phyloP scores from a whole-genome alignment of 2,797 vertebrate species.

The Oreochromis grahami region DNA sequence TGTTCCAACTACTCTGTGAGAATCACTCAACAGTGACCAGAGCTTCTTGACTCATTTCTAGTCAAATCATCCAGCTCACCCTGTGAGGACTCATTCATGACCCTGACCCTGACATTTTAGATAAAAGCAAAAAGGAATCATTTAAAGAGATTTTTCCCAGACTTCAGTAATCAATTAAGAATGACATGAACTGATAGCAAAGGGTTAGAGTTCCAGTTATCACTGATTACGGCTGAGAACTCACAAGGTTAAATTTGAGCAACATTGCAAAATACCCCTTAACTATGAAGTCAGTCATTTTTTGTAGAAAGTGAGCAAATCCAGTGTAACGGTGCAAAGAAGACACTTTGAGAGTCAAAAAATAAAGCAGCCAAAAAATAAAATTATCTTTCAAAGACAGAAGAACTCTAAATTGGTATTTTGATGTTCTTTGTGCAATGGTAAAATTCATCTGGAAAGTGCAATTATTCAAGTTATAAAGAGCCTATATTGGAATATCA shows the following conservation, averaged over 20 bases:
- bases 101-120: background rate
- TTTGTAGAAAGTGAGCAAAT: background rate
- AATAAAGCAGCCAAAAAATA: background rate
- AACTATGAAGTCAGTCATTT: background rate
- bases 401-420: background rate
- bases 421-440: background rate
- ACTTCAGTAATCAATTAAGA: background rate
- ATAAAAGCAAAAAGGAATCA: background rate
- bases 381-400: background rate
- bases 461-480: background rate
- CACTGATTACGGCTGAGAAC: background rate
- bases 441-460: background rate
- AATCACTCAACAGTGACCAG: background rate
- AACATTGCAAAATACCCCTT: background rate
- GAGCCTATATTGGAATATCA: background rate
- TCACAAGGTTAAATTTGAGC: background rate
- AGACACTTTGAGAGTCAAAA: background rate
- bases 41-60: background rate
- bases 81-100: background rate
- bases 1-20: background rate
- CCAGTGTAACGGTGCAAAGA: background rate
- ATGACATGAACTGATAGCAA: background rate
- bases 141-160: accelerated
- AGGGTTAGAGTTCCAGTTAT: background rate
- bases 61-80: background rate